Evolutionary conservation across 1,140 invertebrate species (phyloP), one percentile per base, ranked within the genome.

Genomic region (Bombus cullumanus): DNA sequence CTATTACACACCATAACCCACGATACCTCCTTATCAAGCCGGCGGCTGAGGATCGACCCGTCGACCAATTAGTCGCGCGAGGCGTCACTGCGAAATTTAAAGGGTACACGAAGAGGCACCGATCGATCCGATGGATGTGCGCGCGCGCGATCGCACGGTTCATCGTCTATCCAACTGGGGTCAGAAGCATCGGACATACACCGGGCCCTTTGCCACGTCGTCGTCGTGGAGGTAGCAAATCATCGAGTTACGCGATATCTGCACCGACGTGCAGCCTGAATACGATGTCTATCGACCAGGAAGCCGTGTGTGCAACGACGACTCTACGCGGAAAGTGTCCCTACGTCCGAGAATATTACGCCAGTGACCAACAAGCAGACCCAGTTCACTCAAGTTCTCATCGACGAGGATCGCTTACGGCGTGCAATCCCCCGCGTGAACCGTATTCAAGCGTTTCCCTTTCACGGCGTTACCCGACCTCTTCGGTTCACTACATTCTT

Each of bases 281-380:
- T 72, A 77, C 78, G 89, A 81, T 76, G 88, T 89, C 91, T 93
- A 94, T 93, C 92, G 92, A 94, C 92, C 93, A 92, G 93, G 88
- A 93, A 92, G 89, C 91, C 90, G 85, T 86, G 87, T 87, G 82
- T 83, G 79, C 83, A 76, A 81, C 71, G 53, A 28, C 75, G 37
- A 28, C 75, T 71, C 64, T 37, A 83, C 76, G 81, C 71, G 84
- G 41, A 87, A 79, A 73, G 77, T 75, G 81, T 71, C 86, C 78
- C 74, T 84, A 53, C 77, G 71, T n/a, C 83, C 85, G 86, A 91
- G 91, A 92, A 92, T 89, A 92, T 92, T 88, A 91, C 91, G 91
- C 88, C 53, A 28, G 25, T 41, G 39, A 74, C 43, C 41, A 37
- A 18, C 18, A 18, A 18, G 18, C 31, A 15, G 13, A 28, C 13